phyloP scores from a whole-genome alignment of 1,140 invertebrate genomes.

The Drosophila leontia region DNA sequence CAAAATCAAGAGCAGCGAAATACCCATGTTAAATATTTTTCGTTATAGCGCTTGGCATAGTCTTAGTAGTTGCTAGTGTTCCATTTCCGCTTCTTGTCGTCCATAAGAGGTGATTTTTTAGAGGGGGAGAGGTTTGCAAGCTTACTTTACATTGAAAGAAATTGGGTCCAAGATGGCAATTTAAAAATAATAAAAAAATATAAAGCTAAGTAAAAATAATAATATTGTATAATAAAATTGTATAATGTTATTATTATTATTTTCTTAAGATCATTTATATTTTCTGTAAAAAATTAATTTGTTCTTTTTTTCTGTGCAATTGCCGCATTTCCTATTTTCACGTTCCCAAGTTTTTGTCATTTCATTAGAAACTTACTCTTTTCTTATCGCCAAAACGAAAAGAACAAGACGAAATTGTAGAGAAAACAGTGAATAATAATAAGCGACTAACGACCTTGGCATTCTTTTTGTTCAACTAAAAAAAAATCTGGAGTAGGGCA shows the following conservation, averaged over 20 bases:
- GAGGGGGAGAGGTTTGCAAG: background rate
- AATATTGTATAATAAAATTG: no score
- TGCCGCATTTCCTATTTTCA: slow-evolving; percentile 42
- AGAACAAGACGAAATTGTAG: slow-evolving; percentile 9
- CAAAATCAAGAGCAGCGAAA: slow-evolving; percentile 33
- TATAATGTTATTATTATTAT: no score
- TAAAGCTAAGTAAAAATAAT: no score
- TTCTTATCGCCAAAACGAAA: slow-evolving; percentile 45
- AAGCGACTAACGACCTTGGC: slow-evolving; percentile 34
- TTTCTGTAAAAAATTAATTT: slow-evolving; percentile 22
- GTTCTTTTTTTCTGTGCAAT: slow-evolving; percentile 23
- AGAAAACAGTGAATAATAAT: slow-evolving; percentile 30
- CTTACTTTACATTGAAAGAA: background rate
- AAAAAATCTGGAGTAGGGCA: slow-evolving; percentile 28
- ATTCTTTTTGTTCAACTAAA: slow-evolving; percentile 28
- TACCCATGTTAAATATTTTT: slow-evolving; percentile 35
- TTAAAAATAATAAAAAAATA: no score
- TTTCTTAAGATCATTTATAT: background rate
- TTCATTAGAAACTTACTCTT: slow-evolving; percentile 60
- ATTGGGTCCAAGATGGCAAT: background rate
- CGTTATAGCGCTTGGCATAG: slow-evolving; percentile 2
- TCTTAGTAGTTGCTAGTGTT: slow-evolving; percentile 24
- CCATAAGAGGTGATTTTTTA: background rate
- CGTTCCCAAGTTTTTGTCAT: slow-evolving; percentile 57
- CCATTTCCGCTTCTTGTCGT: slow-evolving; percentile 52